A percentile compares a stretch with the other conserved stretches of the same genome.
These are phyloP conservation scores for Neogobius melanostomus DNA, from an alignment of 2,113 vertebrate genomes.

Conservation along the genomic window DNA sequence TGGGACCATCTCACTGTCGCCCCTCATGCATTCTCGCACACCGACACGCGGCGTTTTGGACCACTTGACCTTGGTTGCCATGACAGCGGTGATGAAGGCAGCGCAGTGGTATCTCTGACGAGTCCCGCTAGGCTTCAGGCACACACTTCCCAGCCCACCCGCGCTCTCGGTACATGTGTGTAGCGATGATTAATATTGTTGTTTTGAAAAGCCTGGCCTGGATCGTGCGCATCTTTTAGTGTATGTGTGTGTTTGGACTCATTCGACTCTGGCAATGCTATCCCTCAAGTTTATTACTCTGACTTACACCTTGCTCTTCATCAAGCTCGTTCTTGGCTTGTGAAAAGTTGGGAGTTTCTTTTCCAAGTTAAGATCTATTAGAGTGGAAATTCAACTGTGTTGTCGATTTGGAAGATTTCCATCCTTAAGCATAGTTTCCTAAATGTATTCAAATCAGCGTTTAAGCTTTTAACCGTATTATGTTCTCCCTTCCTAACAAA, in stretches of 20 bases:
- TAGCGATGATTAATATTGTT: conserved; percentile 80
- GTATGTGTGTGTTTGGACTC: conserved; percentile 11
- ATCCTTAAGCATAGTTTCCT: too few relatives aligned
- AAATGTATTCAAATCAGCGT: too few relatives aligned
- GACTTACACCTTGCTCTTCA: conserved; percentile 52
- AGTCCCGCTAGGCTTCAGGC: conserved; percentile 56
- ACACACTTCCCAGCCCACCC: conserved; percentile 50
- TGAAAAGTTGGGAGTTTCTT: conserved; percentile 32
- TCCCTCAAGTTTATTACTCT: conserved; percentile 63
- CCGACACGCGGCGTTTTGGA: conserved; percentile 33
- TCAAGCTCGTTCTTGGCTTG: conserved; percentile 32
- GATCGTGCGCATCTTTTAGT: conserved; percentile 34
- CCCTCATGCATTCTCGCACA: conserved; percentile 10
- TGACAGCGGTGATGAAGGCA: conserved; percentile 64
- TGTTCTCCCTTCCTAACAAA: too few relatives aligned
- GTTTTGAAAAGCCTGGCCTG: conserved; percentile 73
- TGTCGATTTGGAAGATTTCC: too few relatives aligned
- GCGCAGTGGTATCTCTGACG: conserved; percentile 63
- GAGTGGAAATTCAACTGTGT: too few relatives aligned
- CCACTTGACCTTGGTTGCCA: conserved; percentile 77
- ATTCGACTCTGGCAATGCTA: conserved; percentile 37
- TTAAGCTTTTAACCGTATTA: too few relatives aligned
- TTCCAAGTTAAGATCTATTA: background rate
- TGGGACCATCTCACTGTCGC: conserved; percentile 48
- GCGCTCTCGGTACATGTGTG: conserved; percentile 57